Evolutionary conservation across 1,140 invertebrate species (phyloP).

Genomic region (Euura lappo): DNA sequence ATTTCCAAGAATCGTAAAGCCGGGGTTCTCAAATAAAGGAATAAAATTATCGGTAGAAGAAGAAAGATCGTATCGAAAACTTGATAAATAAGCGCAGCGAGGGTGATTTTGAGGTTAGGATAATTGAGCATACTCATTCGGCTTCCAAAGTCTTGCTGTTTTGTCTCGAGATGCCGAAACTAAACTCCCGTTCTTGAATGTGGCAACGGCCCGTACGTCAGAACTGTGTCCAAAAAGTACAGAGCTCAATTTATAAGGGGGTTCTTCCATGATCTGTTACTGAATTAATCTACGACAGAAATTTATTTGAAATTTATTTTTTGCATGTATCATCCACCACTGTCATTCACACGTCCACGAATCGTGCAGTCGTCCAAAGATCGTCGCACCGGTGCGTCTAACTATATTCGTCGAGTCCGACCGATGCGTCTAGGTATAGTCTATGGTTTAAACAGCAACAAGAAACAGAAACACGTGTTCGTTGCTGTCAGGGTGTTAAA

Average conservation of each 20-base stretch:
- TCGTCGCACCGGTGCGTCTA: not conserved
- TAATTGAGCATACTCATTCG: slow-evolving; percentile 69
- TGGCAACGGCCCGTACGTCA: slow-evolving; percentile 81
- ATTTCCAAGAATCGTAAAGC: not conserved
- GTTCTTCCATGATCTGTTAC: slow-evolving; percentile 31
- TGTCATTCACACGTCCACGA: not conserved
- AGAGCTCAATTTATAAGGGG: slow-evolving; percentile 75
- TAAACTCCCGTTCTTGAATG: slow-evolving; percentile 72
- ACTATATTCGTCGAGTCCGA: too few relatives aligned
- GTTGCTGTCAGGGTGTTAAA: too few relatives aligned
- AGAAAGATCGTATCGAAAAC: slow-evolving; percentile 15
- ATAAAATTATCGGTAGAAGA: slow-evolving; percentile 28
- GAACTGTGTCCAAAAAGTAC: slow-evolving; percentile 79
- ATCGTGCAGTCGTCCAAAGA: not conserved
- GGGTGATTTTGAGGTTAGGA: slow-evolving; percentile 13
- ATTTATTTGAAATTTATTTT: not conserved
- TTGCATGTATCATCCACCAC: not conserved
- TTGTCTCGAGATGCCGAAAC: slow-evolving; percentile 87
- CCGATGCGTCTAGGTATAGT: too few relatives aligned
- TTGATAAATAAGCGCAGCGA: not conserved
- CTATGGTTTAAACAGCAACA: too few relatives aligned
- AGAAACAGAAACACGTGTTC: too few relatives aligned
- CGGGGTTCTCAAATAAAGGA: not conserved
- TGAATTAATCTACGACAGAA: not conserved
- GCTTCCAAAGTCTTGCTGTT: slow-evolving; percentile 84